Evolutionary conservation across 2,113 vertebrate genomes (phyloP).

Genomic region (Scatophagus argus): DNA sequence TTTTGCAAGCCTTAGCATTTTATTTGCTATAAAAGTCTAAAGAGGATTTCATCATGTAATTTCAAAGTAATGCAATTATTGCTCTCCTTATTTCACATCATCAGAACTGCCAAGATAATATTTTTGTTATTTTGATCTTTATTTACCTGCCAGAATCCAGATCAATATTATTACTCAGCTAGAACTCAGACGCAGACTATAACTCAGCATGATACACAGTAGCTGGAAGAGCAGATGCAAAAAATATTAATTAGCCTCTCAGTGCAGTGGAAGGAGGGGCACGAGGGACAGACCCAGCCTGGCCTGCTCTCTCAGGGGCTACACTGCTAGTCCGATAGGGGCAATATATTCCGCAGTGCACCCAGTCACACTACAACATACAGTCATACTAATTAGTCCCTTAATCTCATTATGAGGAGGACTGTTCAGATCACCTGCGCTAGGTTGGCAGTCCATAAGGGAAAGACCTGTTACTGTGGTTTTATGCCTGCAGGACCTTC

Average conservation of each 20-base stretch:
- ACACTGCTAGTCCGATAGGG: slow-evolving; percentile 46
- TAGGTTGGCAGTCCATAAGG: slow-evolving; percentile 64
- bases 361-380: slow-evolving; percentile 55
- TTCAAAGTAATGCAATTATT: slow-evolving; percentile 36
- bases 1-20: slow-evolving; percentile 49
- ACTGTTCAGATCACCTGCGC: slow-evolving; percentile 77
- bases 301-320: slow-evolving; percentile 66
- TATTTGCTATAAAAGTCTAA: slow-evolving; percentile 36
- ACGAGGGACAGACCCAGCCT: slow-evolving; percentile 61
- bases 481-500: slow-evolving; percentile 70
- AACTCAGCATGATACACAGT: slow-evolving; percentile 25
- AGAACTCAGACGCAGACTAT: too few species aligned
- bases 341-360: slow-evolving; percentile 60
- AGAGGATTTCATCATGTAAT: slow-evolving; percentile 12
- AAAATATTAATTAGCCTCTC: slow-evolving; percentile 72
- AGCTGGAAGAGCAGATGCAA: slow-evolving; percentile 28
- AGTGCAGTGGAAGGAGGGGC: slow-evolving; percentile 51
- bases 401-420: slow-evolving; percentile 83
- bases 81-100: slow-evolving; percentile 36
- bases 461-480: slow-evolving; percentile 69
- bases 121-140: slow-evolving; percentile 35
- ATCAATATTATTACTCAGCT: too few species aligned
- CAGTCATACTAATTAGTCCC: slow-evolving; percentile 81
- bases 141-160: slow-evolving; percentile 17
- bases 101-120: slow-evolving; percentile 25